Evolutionary conservation across 2,113 vertebrate species (phyloP).

Genomic region (Hypanus sabinus): DNA sequence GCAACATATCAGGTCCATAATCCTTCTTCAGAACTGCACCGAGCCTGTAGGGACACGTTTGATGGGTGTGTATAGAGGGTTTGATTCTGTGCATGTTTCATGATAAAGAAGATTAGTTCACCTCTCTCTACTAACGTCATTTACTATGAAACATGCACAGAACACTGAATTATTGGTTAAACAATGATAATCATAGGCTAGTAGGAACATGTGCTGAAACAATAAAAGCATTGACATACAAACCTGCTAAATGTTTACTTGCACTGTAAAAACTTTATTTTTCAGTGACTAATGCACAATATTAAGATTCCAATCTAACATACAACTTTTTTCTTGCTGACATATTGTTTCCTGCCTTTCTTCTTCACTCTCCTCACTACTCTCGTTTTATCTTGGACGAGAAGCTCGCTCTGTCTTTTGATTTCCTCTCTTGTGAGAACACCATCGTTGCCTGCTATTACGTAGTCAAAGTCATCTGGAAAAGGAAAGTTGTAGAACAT

Average conservation of each 20-base stretch:
- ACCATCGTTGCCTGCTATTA: not conserved
- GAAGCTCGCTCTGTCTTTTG: conserved; percentile 17
- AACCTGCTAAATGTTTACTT: not conserved
- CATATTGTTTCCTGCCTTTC: conserved; percentile 1
- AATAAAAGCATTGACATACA: not conserved
- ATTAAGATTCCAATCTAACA: not conserved
- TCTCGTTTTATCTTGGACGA: not conserved
- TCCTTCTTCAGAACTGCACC: too few relatives aligned
- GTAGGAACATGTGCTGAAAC: too few relatives aligned
- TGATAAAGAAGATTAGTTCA: too few relatives aligned
- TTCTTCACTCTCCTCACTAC: conserved; percentile 23
- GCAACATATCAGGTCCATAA: too few relatives aligned
- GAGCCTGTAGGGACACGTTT: too few relatives aligned
- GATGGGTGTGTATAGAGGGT: too few relatives aligned
- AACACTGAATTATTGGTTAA: too few relatives aligned
- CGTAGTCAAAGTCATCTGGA: not conserved
- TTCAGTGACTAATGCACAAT: not conserved
- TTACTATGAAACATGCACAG: too few relatives aligned
- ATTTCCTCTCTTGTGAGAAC: conserved; percentile 32
- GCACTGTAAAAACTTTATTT: not conserved
- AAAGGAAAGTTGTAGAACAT: not conserved
- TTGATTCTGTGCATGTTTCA: too few relatives aligned
- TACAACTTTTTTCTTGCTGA: conserved; percentile 2
- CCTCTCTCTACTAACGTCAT: too few relatives aligned
- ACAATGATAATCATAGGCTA: too few relatives aligned